Conservation (phyloP, 1,140 invertebrate genomes). For the Pseudoatta argentina region DNA sequence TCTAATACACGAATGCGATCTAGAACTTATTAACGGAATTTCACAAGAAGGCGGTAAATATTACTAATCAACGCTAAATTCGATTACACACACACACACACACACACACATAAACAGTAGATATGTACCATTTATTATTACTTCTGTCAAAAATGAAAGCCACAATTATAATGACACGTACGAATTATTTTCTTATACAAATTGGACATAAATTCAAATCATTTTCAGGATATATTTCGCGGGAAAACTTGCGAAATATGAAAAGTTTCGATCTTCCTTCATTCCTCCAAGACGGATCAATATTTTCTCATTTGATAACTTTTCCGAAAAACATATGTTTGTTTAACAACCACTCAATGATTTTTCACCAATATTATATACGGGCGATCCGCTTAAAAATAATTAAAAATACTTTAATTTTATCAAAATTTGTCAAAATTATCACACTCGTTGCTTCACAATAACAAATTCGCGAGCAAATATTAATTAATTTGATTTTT, state of each 20-base stretch:
- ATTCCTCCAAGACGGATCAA: constrained; percentile 18
- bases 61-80: constrained; percentile 7
- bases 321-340: constrained; percentile 6
- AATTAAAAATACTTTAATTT: constrained; percentile 40
- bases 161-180: background rate
- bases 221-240: constrained; percentile 11
- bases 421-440: constrained; percentile 37
- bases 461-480: constrained; percentile 29
- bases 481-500: constrained; percentile 61
- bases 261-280: constrained; percentile 17
- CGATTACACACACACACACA: too few species aligned
- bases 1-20: constrained; percentile 8
- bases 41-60: background rate
- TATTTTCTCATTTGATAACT: background rate
- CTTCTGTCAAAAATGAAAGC: background rate
- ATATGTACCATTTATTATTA: background rate
- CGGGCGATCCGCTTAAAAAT: constrained; percentile 9
- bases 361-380: constrained; percentile 5
- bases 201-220: constrained; percentile 21
- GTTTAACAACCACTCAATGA: constrained; percentile 23
- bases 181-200: constrained; percentile 22
- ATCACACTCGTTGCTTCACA: background rate
- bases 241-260: background rate
- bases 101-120: too few species aligned
- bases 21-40: constrained; percentile 42